A percentile compares a stretch with the other conserved stretches of the same genome.
Conservation (phyloP, 2,113 vertebrate genomes). For the Gulo gulo region DNA sequence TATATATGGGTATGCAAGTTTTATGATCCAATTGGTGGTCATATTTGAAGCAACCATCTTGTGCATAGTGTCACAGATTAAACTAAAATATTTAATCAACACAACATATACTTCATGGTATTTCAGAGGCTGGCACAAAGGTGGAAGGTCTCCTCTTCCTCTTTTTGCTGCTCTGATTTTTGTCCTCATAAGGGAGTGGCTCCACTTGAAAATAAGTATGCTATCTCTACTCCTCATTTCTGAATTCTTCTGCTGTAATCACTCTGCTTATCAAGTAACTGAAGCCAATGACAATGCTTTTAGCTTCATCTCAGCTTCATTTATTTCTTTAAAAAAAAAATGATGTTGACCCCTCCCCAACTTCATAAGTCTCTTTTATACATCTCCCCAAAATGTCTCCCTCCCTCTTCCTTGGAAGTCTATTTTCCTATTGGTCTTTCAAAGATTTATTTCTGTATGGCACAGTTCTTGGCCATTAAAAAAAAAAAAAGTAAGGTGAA, state of each 20-base stretch:
- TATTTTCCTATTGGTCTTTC: neutral
- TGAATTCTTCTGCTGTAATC: neutral
- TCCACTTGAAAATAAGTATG: neutral
- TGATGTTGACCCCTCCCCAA: neutral
- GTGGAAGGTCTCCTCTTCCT: neutral
- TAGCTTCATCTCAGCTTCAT: neutral
- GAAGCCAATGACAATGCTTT: neutral
- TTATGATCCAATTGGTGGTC: neutral
- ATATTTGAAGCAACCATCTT: neutral
- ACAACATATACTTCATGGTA: neutral
- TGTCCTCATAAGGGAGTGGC: rapidly evolving
- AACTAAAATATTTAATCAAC: neutral
- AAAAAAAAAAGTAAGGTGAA: neutral
- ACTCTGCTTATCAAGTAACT: neutral
- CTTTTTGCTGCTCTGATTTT: neutral
- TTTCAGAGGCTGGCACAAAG: neutral
- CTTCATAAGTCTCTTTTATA: neutral
- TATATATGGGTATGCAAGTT: neutral
- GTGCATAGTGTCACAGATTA: neutral
- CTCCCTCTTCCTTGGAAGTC: neutral
- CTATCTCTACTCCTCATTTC: neutral
- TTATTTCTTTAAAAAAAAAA: neutral
- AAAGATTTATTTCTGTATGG: neutral
- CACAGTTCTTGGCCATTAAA: neutral
- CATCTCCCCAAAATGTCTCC: neutral